A percentile compares a stretch with the other conserved stretches of the same genome.
Evolutionary conservation across 2,797 vertebrate genomes (phyloP).

Genomic region (Clamator glandarius): DNA sequence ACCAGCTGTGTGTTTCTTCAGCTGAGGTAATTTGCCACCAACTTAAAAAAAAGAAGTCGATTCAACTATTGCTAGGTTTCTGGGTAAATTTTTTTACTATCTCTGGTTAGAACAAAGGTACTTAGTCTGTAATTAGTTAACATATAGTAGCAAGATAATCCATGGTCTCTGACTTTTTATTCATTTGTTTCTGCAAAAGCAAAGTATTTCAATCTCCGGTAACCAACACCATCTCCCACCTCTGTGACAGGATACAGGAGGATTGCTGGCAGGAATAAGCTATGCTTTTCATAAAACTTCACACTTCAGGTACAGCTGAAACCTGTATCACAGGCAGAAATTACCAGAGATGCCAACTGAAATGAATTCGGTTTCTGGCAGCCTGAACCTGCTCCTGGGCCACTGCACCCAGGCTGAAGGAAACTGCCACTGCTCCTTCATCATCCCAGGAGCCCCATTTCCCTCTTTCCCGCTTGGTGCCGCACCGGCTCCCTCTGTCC

Average conservation of each 20-base stretch:
- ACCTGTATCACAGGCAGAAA: not conserved
- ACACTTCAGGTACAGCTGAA: not conserved
- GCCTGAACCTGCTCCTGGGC: not conserved
- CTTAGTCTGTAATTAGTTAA: not conserved
- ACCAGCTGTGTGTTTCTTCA: no score
- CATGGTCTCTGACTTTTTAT: not conserved
- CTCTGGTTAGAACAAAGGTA: not conserved
- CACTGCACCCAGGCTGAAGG: not conserved
- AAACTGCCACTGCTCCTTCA: not conserved
- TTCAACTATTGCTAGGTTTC: not conserved
- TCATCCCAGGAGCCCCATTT: not conserved
- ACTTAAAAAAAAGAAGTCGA: no score
- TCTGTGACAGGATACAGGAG: rapidly evolving
- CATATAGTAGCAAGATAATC: not conserved
- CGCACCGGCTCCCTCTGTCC: conserved; percentile 69
- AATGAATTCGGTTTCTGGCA: not conserved
- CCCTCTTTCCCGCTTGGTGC: not conserved
- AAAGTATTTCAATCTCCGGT: not conserved
- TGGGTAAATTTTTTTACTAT: not conserved
- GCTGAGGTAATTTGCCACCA: no score
- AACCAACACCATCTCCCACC: not conserved
- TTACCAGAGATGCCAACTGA: not conserved
- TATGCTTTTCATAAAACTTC: not conserved
- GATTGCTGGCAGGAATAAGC: not conserved
- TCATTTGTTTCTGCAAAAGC: not conserved